phyloP scores from a whole-genome alignment of 1,140 invertebrate species.

The Metopolophium dirhodum region DNA sequence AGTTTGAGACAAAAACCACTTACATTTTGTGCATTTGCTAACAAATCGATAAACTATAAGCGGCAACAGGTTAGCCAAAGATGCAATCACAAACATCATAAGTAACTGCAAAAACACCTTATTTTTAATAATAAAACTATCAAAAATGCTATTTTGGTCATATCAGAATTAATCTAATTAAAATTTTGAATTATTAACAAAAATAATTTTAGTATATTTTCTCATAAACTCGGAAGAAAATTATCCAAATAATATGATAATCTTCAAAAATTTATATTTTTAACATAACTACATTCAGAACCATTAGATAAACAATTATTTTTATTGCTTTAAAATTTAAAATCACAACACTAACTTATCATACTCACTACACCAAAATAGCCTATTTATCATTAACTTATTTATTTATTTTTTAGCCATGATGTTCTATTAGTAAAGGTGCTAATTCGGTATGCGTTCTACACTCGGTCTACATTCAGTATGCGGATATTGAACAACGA shows the following conservation, averaged over 20 bases:
- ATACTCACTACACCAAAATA: not conserved
- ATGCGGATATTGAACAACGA: too few species aligned
- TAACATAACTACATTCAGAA: not conserved
- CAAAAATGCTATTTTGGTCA: not conserved
- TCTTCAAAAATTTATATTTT: not conserved
- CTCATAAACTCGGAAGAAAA: not conserved
- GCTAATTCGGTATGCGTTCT: too few species aligned
- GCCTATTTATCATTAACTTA: too few species aligned
- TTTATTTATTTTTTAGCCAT: not conserved
- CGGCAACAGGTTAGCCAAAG: slow-evolving; percentile 40
- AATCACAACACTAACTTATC: too few species aligned
- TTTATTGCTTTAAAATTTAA: not conserved
- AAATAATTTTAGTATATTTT: not conserved
- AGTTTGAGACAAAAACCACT: slow-evolving; percentile 44
- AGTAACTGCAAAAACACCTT: slow-evolving; percentile 46
- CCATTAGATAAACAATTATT: not conserved
- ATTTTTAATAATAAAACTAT: slow-evolving; percentile 15
- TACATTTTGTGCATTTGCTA: slow-evolving; percentile 53
- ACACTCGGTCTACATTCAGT: too few species aligned
- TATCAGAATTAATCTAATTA: slow-evolving; percentile 2
- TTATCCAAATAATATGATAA: not conserved
- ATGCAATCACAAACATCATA: slow-evolving; percentile 36
- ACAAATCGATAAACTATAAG: slow-evolving; percentile 52
- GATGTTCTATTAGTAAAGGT: too few species aligned
- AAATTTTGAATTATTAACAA: not conserved